Base-by-base conservation (phyloP, 2,888 invertebrate species). In the Holacanthella duospinosa region DNA sequence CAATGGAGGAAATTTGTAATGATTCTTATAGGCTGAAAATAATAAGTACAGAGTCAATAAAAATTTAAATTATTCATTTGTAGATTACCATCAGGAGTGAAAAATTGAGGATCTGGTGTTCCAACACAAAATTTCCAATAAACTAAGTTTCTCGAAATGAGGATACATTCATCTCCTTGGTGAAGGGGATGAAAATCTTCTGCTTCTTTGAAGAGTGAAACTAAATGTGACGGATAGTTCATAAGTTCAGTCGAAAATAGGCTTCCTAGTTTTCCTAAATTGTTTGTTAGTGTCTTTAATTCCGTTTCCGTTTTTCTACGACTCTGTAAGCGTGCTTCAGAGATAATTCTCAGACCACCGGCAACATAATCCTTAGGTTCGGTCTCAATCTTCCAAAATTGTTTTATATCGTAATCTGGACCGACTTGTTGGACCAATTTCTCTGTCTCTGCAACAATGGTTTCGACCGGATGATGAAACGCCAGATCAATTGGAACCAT, bases 101-200 rank as follows among this genome's bases (percentile, higher is more conserved):
- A 60, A 59, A 19, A 29, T 59, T 55, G 63, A 59, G 65, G 63
- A 27, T 57, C 1, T 27, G 59, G 43, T 36, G 21, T 74, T 68
- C 70, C 64, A 29, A 80, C 75, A 43, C 81, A 82, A 12, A 80
- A 78, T 74, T 82, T 81, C 85, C 86, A 86, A 65, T 84, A 84
- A 55, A 80, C 78, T 68, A 83, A 79, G 75, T 85, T 84, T 64
- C 86, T 80, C 1, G 82, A 83, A 60, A 86, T 77, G 24, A 73
- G 61, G 12, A 66, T 58, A 59, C 71, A 68, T n/a, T 64, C 62
- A 9, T 64, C 54, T 1, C 68, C 65, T 6, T 26, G 9, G 25
- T 55, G 24, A 0, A 59, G 43, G 0, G 73, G 73, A 48, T 69
- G 55, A 36, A 71, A 71, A 19, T 63, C 63, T 48, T 71, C 73